Evolutionary conservation across 2,888 invertebrate genomes (phyloP), one percentile per base, ranked within the genome.

Genomic region (Oeneis ivallda): DNA sequence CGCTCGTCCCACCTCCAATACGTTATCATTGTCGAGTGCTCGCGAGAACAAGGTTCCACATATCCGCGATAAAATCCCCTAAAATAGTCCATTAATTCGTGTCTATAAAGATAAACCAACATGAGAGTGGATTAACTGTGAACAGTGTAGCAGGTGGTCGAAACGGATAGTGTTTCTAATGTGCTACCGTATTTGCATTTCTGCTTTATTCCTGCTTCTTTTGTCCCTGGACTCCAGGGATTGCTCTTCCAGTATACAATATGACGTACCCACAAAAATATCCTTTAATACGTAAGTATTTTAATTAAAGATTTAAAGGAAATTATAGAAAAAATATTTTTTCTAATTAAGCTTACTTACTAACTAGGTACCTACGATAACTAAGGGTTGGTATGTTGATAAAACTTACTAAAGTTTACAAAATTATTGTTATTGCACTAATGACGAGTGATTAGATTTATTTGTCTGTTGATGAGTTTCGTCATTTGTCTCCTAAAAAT

Each of bases 201-300:
- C 81, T 66, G 80, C 84, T 71, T 79, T 86, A 70, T 74, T 89
- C 67, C 76, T 90, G 69, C 78, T 92, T 70, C 77, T 89, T 67
- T 75, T 89, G 76, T 87, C 82, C 76, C 82, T 90, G 75, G 86
- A 90, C 74, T 87, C 86, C 77, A 84, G 84, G 79, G 85, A 89
- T 78, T 91, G 89, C 76, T 84, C 86, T 59, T 87, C 87, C 70
- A 91, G 83, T 78, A 82, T 80, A 73, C 89, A 89, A 75, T 77
- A 89, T 85, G 89, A 91, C 70, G 76, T 81, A 71, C 66, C 76
- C 71, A 78, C 74, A 72, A 90, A 84, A 77, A 88, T 92, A 77
- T 86, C 88, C 71, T 82, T 92, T 69, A 92, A 87, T 76, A 82
- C 89, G 92, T 90, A 86, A 87, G 89, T 83, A 50, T 57, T 47